These are phyloP conservation scores for Mus caroli DNA, from an alignment of 2,797 vertebrate genomes.

Conservation along the genomic window DNA sequence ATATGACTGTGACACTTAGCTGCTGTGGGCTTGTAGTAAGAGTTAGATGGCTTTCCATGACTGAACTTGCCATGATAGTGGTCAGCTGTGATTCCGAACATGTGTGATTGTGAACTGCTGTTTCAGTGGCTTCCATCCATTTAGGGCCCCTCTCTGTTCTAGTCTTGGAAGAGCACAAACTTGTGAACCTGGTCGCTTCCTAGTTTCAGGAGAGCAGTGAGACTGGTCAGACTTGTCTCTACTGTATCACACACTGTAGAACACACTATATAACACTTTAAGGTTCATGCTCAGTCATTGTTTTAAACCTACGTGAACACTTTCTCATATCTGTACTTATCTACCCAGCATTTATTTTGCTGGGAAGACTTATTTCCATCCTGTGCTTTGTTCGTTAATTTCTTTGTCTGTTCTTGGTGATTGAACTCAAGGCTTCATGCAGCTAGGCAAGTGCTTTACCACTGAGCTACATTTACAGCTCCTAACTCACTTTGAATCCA, in stretches of 20 bases:
- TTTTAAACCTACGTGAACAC: background rate
- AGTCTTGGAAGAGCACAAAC: background rate
- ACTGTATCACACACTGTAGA: fast-evolving
- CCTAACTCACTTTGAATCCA: background rate
- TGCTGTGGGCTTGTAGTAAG: background rate
- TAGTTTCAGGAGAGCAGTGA: background rate
- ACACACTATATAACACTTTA: background rate
- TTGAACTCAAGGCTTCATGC: background rate
- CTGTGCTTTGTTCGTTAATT: background rate
- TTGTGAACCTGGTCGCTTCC: background rate
- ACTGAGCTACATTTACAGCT: background rate
- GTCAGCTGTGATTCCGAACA: too few relatives aligned
- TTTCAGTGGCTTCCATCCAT: background rate
- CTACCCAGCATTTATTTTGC: background rate
- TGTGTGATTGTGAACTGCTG: background rate
- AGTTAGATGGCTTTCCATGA: background rate
- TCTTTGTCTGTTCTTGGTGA: background rate
- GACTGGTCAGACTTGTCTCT: background rate
- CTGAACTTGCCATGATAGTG: background rate
- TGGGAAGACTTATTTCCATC: background rate
- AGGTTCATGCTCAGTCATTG: background rate
- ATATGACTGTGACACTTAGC: background rate
- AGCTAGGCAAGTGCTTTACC: background rate
- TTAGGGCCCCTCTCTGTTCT: background rate
- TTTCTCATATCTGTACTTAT: background rate